Evolutionary conservation across 2,113 vertebrate genomes (phyloP).

Genomic region (Morone chrysops): DNA sequence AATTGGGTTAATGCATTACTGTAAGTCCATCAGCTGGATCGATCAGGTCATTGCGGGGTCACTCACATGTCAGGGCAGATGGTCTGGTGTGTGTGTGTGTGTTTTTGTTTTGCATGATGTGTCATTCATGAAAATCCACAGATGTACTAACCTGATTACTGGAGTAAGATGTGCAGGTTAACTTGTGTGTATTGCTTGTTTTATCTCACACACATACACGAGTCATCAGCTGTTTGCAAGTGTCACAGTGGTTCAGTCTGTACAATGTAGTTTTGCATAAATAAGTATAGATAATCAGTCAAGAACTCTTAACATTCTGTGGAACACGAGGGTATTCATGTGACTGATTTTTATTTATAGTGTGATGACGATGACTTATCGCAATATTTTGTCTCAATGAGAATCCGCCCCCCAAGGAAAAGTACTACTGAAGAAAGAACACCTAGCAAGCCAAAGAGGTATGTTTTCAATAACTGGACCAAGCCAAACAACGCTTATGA

Average conservation of each 20-base stretch:
- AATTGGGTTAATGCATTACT: slow-evolving; percentile 68
- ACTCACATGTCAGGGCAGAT: background rate
- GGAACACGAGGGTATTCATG: no score
- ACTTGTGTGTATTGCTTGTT: background rate
- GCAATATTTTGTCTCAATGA: background rate
- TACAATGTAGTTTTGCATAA: background rate
- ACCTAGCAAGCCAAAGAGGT: background rate
- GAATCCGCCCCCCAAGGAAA: background rate
- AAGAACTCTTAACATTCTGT: background rate
- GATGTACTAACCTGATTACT: background rate
- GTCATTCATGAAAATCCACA: background rate
- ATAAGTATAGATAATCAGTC: background rate
- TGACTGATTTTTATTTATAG: no score
- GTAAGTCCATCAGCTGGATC: slow-evolving; percentile 61
- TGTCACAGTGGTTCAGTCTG: background rate
- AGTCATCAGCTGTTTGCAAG: background rate
- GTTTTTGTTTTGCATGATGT: slow-evolving; percentile 4
- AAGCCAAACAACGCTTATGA: background rate
- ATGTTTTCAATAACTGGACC: background rate
- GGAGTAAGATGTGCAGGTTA: slow-evolving; percentile 7
- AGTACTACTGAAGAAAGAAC: background rate
- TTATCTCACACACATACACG: background rate
- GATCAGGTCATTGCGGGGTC: slow-evolving; percentile 52
- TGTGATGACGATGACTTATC: no score
- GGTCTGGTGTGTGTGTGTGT: slow-evolving; percentile 4